Conservation (phyloP, 2,113 vertebrate species). For the Columba janthina region DNA sequence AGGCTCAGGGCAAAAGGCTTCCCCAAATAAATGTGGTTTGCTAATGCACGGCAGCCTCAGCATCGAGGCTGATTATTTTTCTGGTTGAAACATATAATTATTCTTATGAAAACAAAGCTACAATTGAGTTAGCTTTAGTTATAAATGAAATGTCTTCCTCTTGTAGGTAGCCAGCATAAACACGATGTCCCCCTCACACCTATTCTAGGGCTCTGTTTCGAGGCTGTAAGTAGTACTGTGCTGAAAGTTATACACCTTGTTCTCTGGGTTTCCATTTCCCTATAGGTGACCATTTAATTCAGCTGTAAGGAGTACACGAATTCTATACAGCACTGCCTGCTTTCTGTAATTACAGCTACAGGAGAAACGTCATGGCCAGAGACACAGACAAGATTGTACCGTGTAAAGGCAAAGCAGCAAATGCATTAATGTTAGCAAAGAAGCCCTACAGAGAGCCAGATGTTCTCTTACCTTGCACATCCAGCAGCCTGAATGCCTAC, state of each 20-base stretch:
- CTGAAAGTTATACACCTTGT: background rate
- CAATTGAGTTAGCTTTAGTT: background rate
- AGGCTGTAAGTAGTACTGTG: background rate
- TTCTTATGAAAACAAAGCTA: background rate
- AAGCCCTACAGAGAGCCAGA: background rate
- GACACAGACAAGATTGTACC: background rate
- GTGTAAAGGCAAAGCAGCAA: background rate
- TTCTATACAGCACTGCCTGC: background rate
- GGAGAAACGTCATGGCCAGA: background rate
- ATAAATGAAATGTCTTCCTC: background rate
- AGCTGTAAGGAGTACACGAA: background rate
- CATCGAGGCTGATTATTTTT: background rate
- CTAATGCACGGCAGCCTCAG: background rate
- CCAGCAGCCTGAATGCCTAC: background rate
- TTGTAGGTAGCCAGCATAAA: background rate
- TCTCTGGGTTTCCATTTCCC: background rate
- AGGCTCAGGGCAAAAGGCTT: background rate
- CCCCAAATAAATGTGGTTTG: background rate
- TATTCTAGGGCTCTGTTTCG: background rate
- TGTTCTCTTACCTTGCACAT: background rate
- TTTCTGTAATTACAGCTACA: background rate
- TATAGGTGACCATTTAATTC: slow-evolving; percentile 8
- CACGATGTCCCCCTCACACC: background rate
- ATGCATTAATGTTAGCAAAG: background rate
- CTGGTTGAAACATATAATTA: background rate